A percentile compares a stretch with the other conserved stretches of the same genome.
Evolutionary conservation across 2,113 vertebrate species (phyloP).

Genomic region (Nycticorax nycticorax): DNA sequence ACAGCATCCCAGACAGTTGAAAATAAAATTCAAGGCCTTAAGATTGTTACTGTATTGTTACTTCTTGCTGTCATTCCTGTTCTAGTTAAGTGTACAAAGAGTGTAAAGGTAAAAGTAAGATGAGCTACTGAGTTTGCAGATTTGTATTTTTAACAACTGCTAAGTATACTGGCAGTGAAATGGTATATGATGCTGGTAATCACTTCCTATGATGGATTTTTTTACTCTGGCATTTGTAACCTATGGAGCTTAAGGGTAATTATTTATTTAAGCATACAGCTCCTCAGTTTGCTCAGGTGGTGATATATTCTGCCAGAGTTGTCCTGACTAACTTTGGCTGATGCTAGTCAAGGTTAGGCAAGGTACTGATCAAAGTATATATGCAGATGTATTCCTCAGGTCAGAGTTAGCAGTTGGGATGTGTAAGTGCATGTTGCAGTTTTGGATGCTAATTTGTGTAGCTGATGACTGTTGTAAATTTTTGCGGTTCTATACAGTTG

Average conservation of each 20-base stretch:
- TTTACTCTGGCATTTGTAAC: background rate
- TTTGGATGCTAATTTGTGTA: background rate
- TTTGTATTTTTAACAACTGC: background rate
- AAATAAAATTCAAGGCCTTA: background rate
- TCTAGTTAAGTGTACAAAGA: background rate
- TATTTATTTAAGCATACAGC: background rate
- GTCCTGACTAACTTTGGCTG: background rate
- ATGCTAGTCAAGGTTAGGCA: background rate
- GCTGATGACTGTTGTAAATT: background rate
- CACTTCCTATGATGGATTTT: background rate
- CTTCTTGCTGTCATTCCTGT: background rate
- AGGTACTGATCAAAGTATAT: background rate
- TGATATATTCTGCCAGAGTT: background rate
- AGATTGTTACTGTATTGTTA: background rate
- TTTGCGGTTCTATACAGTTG: background rate
- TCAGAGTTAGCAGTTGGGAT: background rate
- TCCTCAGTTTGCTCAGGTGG: background rate
- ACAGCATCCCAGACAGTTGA: background rate
- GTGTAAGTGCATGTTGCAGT: background rate
- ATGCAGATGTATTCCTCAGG: background rate
- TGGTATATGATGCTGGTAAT: background rate
- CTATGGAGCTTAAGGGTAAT: background rate
- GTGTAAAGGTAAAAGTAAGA: background rate
- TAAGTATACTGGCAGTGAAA: background rate
- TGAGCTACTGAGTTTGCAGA: background rate